Evolutionary conservation across 2,888 invertebrate genomes (phyloP).

Genomic region (Gisinianus flammeolus): DNA sequence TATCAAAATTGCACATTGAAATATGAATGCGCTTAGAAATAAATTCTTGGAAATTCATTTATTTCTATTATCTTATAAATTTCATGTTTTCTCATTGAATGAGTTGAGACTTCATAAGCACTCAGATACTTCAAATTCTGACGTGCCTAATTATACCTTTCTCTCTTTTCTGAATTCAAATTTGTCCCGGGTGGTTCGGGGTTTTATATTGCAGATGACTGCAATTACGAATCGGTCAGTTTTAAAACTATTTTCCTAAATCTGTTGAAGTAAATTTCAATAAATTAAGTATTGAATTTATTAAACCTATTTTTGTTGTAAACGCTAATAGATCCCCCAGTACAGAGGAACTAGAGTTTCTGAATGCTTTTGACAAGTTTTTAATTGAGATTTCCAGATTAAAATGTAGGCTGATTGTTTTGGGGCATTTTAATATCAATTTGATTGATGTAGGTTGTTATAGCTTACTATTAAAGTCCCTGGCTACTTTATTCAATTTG

Average conservation of each 20-base stretch:
- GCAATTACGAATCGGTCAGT: neutral
- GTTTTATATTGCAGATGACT: neutral
- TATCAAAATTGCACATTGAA: conserved; percentile 1
- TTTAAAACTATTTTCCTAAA: neutral
- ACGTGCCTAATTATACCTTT: too few species aligned
- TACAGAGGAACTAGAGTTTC: neutral
- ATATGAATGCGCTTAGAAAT: too few species aligned
- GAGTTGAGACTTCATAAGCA: too few species aligned
- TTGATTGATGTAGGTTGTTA: neutral
- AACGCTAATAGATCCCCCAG: neutral
- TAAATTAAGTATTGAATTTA: neutral
- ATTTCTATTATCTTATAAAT: too few species aligned
- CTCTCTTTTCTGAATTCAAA: neutral
- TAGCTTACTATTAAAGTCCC: neutral
- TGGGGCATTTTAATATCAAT: conserved; percentile 9
- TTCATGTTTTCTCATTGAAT: too few species aligned
- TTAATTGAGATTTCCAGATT: neutral
- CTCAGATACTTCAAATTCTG: too few species aligned
- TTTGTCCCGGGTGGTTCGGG: neutral
- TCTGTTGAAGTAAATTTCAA: neutral
- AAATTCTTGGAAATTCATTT: too few species aligned
- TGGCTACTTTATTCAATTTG: neutral
- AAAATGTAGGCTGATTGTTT: neutral
- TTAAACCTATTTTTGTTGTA: neutral
- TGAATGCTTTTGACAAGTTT: neutral